Percentiles rank a stretch among this genome's conserved stretches.
Evolutionary conservation across 2,888 invertebrate genomes (phyloP).

Genomic region (Polylopha cassiicola): DNA sequence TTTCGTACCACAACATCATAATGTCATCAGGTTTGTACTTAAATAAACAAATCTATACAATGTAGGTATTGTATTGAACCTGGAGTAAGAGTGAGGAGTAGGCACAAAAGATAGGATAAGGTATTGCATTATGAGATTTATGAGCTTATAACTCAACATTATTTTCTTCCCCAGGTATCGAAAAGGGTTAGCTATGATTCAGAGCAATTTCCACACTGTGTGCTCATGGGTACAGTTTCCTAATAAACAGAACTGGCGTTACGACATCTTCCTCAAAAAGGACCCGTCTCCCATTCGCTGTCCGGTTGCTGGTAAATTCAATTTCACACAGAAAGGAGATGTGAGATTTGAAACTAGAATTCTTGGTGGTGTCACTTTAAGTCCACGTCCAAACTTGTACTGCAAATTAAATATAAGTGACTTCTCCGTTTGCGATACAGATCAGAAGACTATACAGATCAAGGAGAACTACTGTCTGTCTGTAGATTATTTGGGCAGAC

Average conservation of each 20-base stretch:
- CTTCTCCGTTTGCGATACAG: conserved; percentile 95
- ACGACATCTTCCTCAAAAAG: conserved; percentile 89
- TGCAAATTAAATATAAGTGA: conserved; percentile 97
- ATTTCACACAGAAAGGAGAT: conserved; percentile 94
- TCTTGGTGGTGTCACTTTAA: conserved; percentile 95
- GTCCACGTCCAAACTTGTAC: conserved; percentile 93
- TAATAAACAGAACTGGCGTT: conserved; percentile 90
- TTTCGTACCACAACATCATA: conserved; percentile 96
- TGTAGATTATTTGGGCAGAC: conserved; percentile 96
- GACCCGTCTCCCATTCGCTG: conserved; percentile 95
- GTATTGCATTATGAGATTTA: background rate
- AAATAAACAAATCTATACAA: background rate
- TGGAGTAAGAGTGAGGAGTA: no score
- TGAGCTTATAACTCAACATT: background rate
- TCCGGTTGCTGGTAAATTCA: conserved; percentile 97
- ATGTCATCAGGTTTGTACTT: conserved; percentile 82
- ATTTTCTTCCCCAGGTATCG: conserved; percentile 80
- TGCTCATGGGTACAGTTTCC: conserved; percentile 96
- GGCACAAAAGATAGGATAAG: no score
- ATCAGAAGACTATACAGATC: conserved; percentile 95
- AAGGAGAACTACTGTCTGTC: conserved; percentile 97
- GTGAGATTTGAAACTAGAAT: conserved; percentile 95
- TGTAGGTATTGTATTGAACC: no score
- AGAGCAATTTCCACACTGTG: conserved; percentile 93
- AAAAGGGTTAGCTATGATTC: conserved; percentile 91